Conservation (phyloP, 2,797 vertebrate species). For the Tamandua tetradactyla region DNA sequence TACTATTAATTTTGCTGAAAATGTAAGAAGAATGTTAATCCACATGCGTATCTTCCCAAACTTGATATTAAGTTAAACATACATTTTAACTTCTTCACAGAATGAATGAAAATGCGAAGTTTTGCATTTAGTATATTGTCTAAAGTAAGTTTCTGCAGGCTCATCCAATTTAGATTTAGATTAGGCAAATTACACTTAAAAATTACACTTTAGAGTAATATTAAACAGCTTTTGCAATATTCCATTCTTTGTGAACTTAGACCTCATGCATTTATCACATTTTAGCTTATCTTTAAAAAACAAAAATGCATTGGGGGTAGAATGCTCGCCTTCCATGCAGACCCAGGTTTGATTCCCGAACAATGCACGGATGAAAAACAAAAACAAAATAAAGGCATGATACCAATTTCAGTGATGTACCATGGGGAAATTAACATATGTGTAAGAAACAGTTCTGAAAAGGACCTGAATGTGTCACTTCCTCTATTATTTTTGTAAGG, state of each 20-base stretch:
- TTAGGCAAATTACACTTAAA: background rate
- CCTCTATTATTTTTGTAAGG: background rate
- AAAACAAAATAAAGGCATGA: too few relatives aligned
- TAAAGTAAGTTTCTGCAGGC: background rate
- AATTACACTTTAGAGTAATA: background rate
- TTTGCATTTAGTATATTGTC: background rate
- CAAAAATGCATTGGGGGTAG: too few relatives aligned
- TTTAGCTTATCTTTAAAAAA: background rate
- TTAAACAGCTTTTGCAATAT: background rate
- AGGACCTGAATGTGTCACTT: background rate
- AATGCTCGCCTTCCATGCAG: too few relatives aligned
- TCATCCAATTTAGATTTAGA: background rate
- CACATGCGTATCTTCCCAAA: background rate
- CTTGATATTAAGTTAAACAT: background rate
- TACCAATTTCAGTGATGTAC: background rate
- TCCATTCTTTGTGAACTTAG: background rate
- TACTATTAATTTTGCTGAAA: background rate
- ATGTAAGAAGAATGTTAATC: background rate
- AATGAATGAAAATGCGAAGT: background rate
- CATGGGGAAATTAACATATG: background rate
- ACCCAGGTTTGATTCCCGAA: too few relatives aligned
- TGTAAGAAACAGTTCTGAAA: background rate
- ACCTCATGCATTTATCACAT: background rate
- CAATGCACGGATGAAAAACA: too few relatives aligned
- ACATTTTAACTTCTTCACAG: background rate